Conservation (phyloP, 2,888 invertebrate genomes). For the Ophraella communa region DNA sequence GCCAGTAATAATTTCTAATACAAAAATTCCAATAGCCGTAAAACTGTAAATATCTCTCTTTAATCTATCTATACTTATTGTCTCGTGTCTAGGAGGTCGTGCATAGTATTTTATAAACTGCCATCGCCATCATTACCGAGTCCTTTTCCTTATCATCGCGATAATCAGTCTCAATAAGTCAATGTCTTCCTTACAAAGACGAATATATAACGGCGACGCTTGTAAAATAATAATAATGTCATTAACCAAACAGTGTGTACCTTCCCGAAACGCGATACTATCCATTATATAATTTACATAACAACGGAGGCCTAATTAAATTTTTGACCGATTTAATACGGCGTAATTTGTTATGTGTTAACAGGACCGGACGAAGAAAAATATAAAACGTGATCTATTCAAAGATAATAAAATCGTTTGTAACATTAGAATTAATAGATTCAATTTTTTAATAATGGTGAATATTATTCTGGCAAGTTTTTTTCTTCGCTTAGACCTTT, state of each 20-base stretch:
- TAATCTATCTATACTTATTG: neutral
- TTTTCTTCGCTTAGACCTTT: no score
- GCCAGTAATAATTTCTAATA: neutral
- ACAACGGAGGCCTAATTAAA: constrained; percentile 42
- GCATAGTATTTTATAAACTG: constrained; percentile 9
- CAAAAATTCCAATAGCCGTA: neutral
- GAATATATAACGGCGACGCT: constrained; percentile 23
- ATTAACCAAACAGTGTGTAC: constrained; percentile 29
- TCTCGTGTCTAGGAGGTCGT: constrained; percentile 14
- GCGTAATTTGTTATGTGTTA: constrained; percentile 30
- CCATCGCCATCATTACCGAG: constrained; percentile 21
- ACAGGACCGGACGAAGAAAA: neutral
- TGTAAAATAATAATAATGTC: constrained; percentile 30
- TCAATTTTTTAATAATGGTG: no score
- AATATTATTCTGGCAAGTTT: no score
- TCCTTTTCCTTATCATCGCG: constrained; percentile 17
- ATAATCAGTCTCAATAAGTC: constrained; percentile 28
- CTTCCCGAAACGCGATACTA: constrained; percentile 26
- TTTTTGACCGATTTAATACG: constrained; percentile 34
- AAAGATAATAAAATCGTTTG: no score
- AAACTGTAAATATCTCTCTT: neutral
- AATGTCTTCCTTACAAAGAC: constrained; percentile 25
- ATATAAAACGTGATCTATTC: neutral
- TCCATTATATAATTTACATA: constrained; percentile 40
- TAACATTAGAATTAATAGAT: no score